Evolutionary conservation across 1,140 invertebrate genomes (phyloP), one percentile per base, ranked within the genome.

Genomic region (Apis florea): DNA sequence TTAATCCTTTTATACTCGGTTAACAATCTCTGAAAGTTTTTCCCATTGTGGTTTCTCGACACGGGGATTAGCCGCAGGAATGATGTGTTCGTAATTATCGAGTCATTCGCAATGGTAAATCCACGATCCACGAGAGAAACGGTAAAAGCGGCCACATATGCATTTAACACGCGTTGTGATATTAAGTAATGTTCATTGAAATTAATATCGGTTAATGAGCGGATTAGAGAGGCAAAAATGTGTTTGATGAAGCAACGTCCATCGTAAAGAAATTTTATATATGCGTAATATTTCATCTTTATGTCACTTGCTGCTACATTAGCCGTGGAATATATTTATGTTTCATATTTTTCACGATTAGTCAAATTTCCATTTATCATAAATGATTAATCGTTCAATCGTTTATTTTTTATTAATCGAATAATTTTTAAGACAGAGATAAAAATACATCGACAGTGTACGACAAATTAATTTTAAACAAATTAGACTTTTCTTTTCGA

Each of bases 1-100:
- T 24, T 40, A 21, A 21, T 19, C 54, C 15, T 9, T 75, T 61
- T 69, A 11, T 69, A 68, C 31, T 49, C 40, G 31, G 24, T 51
- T 78, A 70, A 70, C 66, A 78, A 68, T 78, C 68, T 40, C 56
- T 21, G 68, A 11, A n/a, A 71, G 67, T 31, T 79, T 79, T 71
- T 79, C 77, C 56, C 77, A 71, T 26, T n/a, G 68, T 15, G 58
- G 49, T 53, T 53, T 69, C 40, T 58, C 40, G 64, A 58, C 51
- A 24, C 56, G 21, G 21, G 12, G 47, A 51, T 70, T 69, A 51
- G n/a, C 64, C 74, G 11, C 40, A 69, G 40, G 21, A 79, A 53
- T 21, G 58, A 71, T 47, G 47, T 12, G 26, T 13, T 26, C 56
- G 15, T 26, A 63, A 63, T 71, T 24, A 59, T 49, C 26, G 77